These are phyloP conservation scores for Psilopsiagon aurifrons DNA, from an alignment of 2,113 vertebrate genomes.

Conservation along the genomic window DNA sequence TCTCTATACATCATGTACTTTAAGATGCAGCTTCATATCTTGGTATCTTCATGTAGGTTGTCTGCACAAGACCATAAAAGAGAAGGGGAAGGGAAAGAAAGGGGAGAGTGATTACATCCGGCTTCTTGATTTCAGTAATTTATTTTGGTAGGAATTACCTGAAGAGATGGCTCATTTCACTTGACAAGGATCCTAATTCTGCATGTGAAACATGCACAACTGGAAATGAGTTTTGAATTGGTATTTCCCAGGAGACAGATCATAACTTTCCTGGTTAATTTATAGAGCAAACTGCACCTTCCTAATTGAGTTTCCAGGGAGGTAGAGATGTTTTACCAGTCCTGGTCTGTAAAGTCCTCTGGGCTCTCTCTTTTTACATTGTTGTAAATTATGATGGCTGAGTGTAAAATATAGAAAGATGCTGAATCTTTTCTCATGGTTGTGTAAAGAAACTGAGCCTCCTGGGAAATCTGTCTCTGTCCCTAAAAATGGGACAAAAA, in stretches of 20 bases:
- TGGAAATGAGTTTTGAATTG: conserved; percentile 46
- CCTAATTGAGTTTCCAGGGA: conserved; percentile 27
- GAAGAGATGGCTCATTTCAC: background rate
- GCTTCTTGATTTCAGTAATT: conserved; percentile 4
- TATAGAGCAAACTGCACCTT: background rate
- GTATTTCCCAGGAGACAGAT: conserved; percentile 11
- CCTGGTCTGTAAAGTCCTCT: background rate
- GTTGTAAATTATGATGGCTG: background rate
- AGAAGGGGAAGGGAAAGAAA: background rate
- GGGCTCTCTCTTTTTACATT: background rate
- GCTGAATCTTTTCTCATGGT: background rate
- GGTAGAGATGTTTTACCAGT: background rate
- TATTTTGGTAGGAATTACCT: background rate
- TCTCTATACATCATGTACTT: background rate
- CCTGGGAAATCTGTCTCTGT: background rate
- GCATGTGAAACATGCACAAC: background rate
- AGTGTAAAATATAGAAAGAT: background rate
- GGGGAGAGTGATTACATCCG: background rate
- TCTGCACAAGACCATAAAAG: background rate
- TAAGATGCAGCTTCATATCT: background rate
- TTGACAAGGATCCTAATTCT: background rate
- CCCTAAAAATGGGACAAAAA: background rate
- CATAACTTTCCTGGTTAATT: conserved; percentile 30
- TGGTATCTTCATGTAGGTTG: background rate
- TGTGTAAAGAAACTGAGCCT: background rate